phyloP scores from a whole-genome alignment of 2,797 vertebrate genomes.

The Phoxinus dragarum region DNA sequence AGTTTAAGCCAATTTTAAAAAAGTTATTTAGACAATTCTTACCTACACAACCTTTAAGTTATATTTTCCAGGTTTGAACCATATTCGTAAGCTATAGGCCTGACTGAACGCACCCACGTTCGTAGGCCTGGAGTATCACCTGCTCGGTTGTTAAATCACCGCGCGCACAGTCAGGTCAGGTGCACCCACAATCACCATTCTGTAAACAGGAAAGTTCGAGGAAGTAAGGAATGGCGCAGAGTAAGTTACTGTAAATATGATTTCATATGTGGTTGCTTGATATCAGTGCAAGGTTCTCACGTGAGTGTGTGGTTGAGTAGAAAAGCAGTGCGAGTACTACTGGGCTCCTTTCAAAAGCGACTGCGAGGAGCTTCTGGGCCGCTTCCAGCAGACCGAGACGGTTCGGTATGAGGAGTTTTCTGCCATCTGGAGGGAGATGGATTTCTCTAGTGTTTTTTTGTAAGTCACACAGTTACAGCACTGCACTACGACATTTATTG shows the following conservation, averaged over 20 bases:
- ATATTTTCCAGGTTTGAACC: too few relatives aligned
- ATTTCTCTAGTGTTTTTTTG: constrained; percentile 82
- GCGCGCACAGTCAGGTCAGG: not conserved
- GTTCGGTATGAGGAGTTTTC: constrained; percentile 84
- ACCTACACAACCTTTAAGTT: too few relatives aligned
- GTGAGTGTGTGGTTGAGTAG: not conserved
- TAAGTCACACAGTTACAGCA: constrained; percentile 63
- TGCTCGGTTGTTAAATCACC: not conserved
- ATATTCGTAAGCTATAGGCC: not conserved
- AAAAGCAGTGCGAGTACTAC: constrained; percentile 41
- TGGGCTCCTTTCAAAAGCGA: constrained; percentile 73
- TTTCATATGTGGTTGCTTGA: not conserved
- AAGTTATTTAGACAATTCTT: too few relatives aligned
- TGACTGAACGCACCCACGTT: not conserved
- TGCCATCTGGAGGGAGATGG: constrained; percentile 80
- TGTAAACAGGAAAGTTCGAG: not conserved
- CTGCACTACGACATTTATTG: not conserved
- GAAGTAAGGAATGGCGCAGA: not conserved
- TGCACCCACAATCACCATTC: not conserved
- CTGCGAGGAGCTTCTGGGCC: constrained; percentile 79
- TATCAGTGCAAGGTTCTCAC: not conserved
- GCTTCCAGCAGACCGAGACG: constrained; percentile 79
- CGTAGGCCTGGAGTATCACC: not conserved
- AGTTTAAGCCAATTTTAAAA: too few relatives aligned
- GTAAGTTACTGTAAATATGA: not conserved